These are phyloP conservation scores for Diorhabda elongata DNA, from an alignment of 1,140 invertebrate genomes.

Conservation along the genomic window DNA sequence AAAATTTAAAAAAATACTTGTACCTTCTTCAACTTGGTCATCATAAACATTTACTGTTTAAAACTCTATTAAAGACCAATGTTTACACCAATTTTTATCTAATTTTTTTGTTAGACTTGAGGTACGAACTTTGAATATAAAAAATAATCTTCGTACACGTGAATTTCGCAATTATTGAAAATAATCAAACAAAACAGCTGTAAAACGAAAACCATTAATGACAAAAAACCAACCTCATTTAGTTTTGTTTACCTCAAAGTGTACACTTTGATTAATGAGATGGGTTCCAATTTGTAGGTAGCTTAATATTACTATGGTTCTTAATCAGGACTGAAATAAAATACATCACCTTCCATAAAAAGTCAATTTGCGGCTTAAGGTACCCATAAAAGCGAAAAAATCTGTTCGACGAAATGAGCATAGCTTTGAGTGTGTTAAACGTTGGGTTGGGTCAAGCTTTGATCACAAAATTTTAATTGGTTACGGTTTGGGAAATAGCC, in stretches of 20 bases:
- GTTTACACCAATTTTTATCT: too few relatives aligned
- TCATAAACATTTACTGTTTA: too few relatives aligned
- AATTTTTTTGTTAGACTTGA: too few relatives aligned
- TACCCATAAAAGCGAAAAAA: conserved; percentile 32
- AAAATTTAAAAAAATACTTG: too few relatives aligned
- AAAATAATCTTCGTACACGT: too few relatives aligned
- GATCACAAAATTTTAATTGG: conserved; percentile 38
- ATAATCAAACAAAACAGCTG: not conserved
- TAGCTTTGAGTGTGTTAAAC: conserved; percentile 28
- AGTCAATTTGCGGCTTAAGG: conserved; percentile 31
- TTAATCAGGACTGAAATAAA: conserved; percentile 16
- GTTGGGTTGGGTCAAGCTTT: conserved; percentile 27
- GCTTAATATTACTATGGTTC: conserved; percentile 16
- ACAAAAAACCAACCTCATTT: conserved; percentile 1
- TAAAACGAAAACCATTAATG: not conserved
- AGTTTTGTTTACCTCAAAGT: not conserved
- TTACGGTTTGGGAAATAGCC: conserved; percentile 26
- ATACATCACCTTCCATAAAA: conserved; percentile 28
- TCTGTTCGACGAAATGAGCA: conserved; percentile 23
- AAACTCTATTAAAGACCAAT: too few relatives aligned
- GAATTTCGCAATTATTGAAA: not conserved
- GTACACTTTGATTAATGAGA: conserved; percentile 9
- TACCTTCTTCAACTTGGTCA: too few relatives aligned
- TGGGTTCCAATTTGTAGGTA: conserved; percentile 20
- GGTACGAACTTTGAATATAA: too few relatives aligned